phyloP scores from a whole-genome alignment of 2,113 vertebrate genomes.

The Forbesichthys papilliferus region DNA sequence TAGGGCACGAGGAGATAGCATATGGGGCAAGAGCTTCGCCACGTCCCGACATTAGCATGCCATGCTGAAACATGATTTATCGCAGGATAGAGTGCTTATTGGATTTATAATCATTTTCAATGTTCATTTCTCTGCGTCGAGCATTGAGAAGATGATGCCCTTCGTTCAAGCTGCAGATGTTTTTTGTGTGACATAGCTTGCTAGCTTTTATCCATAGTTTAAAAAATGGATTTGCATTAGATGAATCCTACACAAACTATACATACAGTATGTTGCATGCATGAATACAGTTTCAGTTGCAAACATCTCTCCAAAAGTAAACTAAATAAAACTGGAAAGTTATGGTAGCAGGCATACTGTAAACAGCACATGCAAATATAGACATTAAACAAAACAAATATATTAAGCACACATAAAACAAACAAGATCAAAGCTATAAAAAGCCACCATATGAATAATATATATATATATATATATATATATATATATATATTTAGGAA shows the following conservation, averaged over 20 bases:
- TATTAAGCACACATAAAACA: conserved; percentile 10
- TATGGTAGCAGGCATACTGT: not conserved
- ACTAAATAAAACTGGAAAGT: not conserved
- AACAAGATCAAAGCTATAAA: conserved; percentile 21
- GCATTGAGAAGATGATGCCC: no score
- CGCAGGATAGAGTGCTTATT: no score
- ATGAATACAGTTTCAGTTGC: no score
- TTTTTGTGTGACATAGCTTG: no score
- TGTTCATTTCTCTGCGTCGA: no score
- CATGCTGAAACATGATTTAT: not conserved
- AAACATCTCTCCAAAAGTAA: no score
- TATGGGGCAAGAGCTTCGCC: conserved; percentile 30
- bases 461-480: conserved; percentile 1
- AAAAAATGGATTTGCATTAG: no score
- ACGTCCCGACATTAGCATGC: conserved; percentile 26
- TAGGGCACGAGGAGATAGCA: conserved; percentile 25
- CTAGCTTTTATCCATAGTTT: no score
- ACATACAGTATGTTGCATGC: no score
- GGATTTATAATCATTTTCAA: no score
- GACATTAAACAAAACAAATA: conserved; percentile 4
- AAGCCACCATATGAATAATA: conserved; percentile 14
- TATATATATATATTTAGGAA: conserved; percentile 6
- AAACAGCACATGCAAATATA: not conserved
- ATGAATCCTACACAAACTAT: no score
- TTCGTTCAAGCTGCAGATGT: no score